These are phyloP conservation scores for Channa argus DNA, from an alignment of 2,113 vertebrate species.

Conservation along the genomic window DNA sequence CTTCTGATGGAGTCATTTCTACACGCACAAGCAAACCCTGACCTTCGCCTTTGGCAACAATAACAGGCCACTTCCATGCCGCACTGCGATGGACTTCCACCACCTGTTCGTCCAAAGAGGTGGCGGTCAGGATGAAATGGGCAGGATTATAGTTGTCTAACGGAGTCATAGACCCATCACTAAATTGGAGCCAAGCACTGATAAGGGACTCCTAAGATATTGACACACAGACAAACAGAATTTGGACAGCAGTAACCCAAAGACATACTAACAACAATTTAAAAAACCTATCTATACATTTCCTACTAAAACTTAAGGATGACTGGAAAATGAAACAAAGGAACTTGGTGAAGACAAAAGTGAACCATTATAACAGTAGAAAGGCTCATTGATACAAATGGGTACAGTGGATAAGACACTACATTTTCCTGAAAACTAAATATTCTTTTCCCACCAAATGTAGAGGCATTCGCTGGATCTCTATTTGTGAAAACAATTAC, in stretches of 20 bases:
- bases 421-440: slow-evolving; percentile 50
- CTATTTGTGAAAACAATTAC: too few relatives aligned
- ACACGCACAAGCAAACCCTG: slow-evolving; percentile 90
- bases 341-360: slow-evolving; percentile 29
- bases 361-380: slow-evolving; percentile 62
- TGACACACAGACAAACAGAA: slow-evolving; percentile 30
- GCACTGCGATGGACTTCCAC: slow-evolving; percentile 79
- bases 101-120: slow-evolving; percentile 88
- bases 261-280: neutral
- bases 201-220: slow-evolving; percentile 90
- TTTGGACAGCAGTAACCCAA: slow-evolving; percentile 1
- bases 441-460: slow-evolving; percentile 7
- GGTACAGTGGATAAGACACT: slow-evolving; percentile 45
- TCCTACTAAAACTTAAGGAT: slow-evolving; percentile 23
- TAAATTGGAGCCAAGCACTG: slow-evolving; percentile 96
- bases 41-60: slow-evolving; percentile 90
- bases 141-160: slow-evolving; percentile 91
- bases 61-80: slow-evolving; percentile 83
- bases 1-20: slow-evolving; percentile 89
- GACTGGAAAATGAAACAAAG: slow-evolving; percentile 3
- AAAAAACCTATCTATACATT: slow-evolving; percentile 1
- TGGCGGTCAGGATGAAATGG: slow-evolving; percentile 88
- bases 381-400: slow-evolving; percentile 54
- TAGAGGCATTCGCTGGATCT: too few relatives aligned
- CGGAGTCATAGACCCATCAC: slow-evolving; percentile 91